A percentile compares a stretch with the other conserved stretches of the same genome.
These are phyloP conservation scores for Desoria tigrina DNA, from an alignment of 2,888 invertebrate genomes.

Conservation along the genomic window DNA sequence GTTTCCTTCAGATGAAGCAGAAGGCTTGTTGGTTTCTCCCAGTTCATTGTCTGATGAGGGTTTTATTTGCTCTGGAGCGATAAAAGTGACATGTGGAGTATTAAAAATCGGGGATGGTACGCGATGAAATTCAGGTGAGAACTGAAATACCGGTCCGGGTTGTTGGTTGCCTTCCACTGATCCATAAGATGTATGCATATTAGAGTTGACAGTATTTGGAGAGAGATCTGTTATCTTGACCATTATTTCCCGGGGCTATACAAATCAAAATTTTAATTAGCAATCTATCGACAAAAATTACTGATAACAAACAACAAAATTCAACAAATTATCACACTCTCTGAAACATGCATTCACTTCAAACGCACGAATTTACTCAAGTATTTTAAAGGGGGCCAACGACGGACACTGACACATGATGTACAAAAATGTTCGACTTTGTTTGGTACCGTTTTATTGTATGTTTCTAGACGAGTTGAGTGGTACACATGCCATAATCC, in stretches of 20 bases:
- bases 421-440: too few species aligned
- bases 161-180: slow-evolving; percentile 35
- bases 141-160: slow-evolving; percentile 48
- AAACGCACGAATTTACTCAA: too few species aligned
- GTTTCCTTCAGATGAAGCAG: neutral
- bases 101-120: slow-evolving; percentile 50
- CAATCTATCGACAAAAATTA: too few species aligned
- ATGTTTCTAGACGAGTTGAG: too few species aligned
- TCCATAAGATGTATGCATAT: slow-evolving; percentile 31
- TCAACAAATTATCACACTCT: too few species aligned
- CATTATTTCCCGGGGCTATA: slow-evolving; percentile 45
- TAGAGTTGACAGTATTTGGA: slow-evolving; percentile 32
- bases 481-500: too few species aligned
- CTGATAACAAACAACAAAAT: too few species aligned
- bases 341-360: too few species aligned
- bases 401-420: too few species aligned
- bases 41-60: neutral
- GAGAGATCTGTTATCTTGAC: slow-evolving; percentile 51
- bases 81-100: slow-evolving; percentile 41
- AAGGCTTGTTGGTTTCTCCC: neutral
- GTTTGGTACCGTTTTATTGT: too few species aligned
- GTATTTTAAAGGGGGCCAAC: too few species aligned
- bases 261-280: slow-evolving; percentile 12
- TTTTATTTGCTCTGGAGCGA: slow-evolving; percentile 26
- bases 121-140: slow-evolving; percentile 48